A percentile compares a stretch with the other conserved stretches of the same genome.
These are phyloP conservation scores for Thera obeliscata DNA, from an alignment of 2,888 invertebrate genomes.

Conservation along the genomic window DNA sequence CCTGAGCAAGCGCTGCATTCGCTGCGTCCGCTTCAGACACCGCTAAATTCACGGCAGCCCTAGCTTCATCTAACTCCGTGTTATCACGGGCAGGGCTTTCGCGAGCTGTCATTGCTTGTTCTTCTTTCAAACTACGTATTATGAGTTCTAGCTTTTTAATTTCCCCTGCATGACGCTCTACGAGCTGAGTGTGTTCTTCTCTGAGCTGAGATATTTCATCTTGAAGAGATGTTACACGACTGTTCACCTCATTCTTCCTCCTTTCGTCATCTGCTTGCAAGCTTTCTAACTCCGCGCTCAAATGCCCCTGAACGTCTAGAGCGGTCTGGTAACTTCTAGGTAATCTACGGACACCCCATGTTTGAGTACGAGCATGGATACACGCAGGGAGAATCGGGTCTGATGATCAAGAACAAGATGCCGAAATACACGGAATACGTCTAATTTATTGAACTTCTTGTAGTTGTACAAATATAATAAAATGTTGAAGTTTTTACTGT, in stretches of 20 bases:
- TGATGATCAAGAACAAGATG: constrained; percentile 75
- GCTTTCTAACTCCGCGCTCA: constrained; percentile 72
- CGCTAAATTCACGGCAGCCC: constrained; percentile 56
- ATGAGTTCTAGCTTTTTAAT: constrained; percentile 64
- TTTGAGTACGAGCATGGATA: constrained; percentile 86
- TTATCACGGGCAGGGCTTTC: constrained; percentile 67
- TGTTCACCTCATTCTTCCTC: constrained; percentile 59
- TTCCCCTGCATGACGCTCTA: constrained; percentile 64
- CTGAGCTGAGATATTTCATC: constrained; percentile 70
- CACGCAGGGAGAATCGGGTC: constrained; percentile 81
- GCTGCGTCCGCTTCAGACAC: constrained; percentile 61
- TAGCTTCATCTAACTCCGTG: constrained; percentile 68
- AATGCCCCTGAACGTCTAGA: constrained; percentile 73
- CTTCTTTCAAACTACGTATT: constrained; percentile 68
- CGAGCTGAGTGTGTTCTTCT: constrained; percentile 62
- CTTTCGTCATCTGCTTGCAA: constrained; percentile 69
- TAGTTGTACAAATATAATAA: constrained; percentile 58
- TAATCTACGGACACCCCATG: constrained; percentile 84
- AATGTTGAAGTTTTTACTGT: constrained; percentile 41
- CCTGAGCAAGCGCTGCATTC: constrained; percentile 65
- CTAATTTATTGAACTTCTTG: constrained; percentile 47
- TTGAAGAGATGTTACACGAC: constrained; percentile 64
- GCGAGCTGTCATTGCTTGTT: constrained; percentile 56
- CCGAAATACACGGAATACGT: constrained; percentile 68
- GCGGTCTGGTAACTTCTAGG: constrained; percentile 76